Base-by-base conservation (phyloP, 2,888 invertebrate genomes). In the Plemyria rubiginata region DNA sequence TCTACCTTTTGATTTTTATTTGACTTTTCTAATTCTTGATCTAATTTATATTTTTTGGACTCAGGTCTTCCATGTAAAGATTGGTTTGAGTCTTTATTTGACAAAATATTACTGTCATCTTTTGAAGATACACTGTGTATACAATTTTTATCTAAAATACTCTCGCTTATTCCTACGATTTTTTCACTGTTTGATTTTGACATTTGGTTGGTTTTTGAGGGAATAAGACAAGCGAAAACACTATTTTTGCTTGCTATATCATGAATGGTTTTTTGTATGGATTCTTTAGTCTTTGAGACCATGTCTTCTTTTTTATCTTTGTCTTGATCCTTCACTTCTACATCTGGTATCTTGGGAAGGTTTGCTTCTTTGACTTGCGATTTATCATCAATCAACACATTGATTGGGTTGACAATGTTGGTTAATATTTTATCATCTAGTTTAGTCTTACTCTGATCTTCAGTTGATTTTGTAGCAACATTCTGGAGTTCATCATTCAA, bases 321-420 rank as follows among this genome's bases (percentile, higher is more conserved):
- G 29, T 40, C 28, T 6, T 5, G 12, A 41, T 59, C 48, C 1
- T 41, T 49, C 3, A 41, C n/a, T n/a, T 49, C n/a, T 8, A 43
- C 28, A 28, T 52, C 56, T 2, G 8, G 45, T 12, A 43, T 15
- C 12, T 46, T 16, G 40, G 41, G 32, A 40, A 50, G 12, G 28
- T 7, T 22, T 38, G 16, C 36, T 53, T 59, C 57, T 60, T 50
- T 49, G 41, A 65, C 54, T 56, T 62, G 59, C 13, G 22, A 0
- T 52, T 56, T 52, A 40, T 53, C 51, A 8, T 61, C 32, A 43
- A 40, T 55, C 16, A 16, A 8, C 40, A 57, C n/a, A 49, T 60
- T 55, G n/a, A 50, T 36, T 40, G 55, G 16, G 16, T 66, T 36
- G 12, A 59, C 6, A 45, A 9, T 58, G 22, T 50, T 53, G 5